These are phyloP conservation scores for Phlogophora meticulosa DNA, from an alignment of 2,888 invertebrate genomes.

Conservation along the genomic window DNA sequence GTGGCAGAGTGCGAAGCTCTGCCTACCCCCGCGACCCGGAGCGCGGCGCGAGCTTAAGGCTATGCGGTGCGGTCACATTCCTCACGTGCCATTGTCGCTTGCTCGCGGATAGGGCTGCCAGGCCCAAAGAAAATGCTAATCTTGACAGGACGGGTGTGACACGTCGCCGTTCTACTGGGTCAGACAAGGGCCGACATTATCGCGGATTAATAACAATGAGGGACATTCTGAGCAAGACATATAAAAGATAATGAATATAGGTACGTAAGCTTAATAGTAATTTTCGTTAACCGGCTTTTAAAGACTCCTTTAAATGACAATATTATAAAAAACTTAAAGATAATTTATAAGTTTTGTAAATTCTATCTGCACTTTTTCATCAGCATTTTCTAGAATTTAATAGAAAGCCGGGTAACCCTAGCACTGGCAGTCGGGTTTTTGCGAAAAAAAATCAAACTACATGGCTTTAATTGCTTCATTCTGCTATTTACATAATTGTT, in stretches of 20 bases:
- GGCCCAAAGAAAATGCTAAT: constrained; percentile 43
- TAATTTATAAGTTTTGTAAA: neutral
- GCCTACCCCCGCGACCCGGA: constrained; percentile 46
- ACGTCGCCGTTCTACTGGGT: neutral
- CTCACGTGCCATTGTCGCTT: constrained; percentile 65
- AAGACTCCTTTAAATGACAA: constrained; percentile 1
- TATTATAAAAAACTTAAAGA: neutral
- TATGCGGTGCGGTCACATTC: constrained; percentile 81
- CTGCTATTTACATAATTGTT: constrained; percentile 70
- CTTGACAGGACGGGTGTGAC: constrained; percentile 41
- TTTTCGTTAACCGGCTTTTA: neutral
- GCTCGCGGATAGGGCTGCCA: constrained; percentile 52
- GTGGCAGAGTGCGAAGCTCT: constrained; percentile 57
- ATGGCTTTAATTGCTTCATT: constrained; percentile 72
- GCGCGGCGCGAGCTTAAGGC: constrained; percentile 59
- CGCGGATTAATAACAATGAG: constrained; percentile 3
- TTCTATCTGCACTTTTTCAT: neutral
- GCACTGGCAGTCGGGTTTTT: constrained; percentile 65
- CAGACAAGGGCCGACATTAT: constrained; percentile 4
- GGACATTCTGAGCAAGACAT: neutral
- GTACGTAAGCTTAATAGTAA: neutral
- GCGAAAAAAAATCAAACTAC: constrained; percentile 63
- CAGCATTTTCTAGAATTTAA: neutral
- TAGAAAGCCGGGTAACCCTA: constrained; percentile 24
- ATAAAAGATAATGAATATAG: constrained; percentile 2